Base-by-base conservation (phyloP, 2,113 vertebrate species). In the Peromyscus polionotus region DNA sequence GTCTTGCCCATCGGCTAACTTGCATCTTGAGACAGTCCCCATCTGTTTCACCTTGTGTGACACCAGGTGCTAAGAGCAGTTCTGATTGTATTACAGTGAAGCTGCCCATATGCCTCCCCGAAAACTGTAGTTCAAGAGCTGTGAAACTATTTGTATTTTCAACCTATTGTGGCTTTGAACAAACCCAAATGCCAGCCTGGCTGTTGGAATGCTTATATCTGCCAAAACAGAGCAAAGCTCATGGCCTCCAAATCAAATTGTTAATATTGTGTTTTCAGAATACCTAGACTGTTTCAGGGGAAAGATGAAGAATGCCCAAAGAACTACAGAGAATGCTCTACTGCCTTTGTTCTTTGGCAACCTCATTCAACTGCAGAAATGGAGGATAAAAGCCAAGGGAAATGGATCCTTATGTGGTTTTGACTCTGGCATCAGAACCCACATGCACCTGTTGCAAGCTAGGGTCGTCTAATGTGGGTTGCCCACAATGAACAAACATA, bases 111-210 rank as follows among this genome's bases (percentile, higher is more conserved):
- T 84, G 94, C 91, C 83, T 96, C 59, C 88, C 33, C 24, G 20
- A 80, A 93, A 88, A 85, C 90, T 51, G 33, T 77, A 57, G 72
- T 90, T 92, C 91, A 93, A 84, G 68, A 94, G 22, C 93, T 96
- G 54, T 93, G 72, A 88, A 95, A 90, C 79, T 83, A 77, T 96
- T 95, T 96, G 88, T 83, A 90, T 91, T 96, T 96, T 80, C 42
- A 95, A 45, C 79, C 83, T 67, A 67, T 93, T 91, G 95, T 93
- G 87, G 70, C 91, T 97, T 97, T 95, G 88, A 91, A 89, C 28
- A 95, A 93, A 97, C 81, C 68, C 87, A 48, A 48, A 77, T 75
- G 86, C 88, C 95, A 95, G 81, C 73, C 83, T 77, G 83, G 68
- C 81, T 95, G 54, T 93, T 87, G 91, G 72, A 89, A 83, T 83